Evolutionary conservation across 2,888 invertebrate genomes (phyloP).

Genomic region (Pinctada fucata): DNA sequence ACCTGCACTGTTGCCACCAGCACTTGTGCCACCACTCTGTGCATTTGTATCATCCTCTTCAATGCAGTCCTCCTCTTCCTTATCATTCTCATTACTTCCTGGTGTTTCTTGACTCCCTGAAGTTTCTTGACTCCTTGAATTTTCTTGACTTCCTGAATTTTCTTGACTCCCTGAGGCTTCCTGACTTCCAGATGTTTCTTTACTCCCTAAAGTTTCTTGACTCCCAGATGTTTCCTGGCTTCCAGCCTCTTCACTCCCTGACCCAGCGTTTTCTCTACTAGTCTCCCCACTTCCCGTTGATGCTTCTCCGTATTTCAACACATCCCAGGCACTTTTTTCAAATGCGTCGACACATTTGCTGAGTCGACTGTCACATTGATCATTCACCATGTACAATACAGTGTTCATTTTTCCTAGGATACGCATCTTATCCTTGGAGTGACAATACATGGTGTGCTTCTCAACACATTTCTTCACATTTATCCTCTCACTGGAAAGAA

Average conservation of each 20-base stretch:
- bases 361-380: neutral
- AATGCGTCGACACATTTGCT: neutral
- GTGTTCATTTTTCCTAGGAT: neutral
- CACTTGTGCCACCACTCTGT: neutral
- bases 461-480: neutral
- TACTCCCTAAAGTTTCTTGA: no score
- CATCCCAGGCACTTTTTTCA: neutral
- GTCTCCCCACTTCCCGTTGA: neutral
- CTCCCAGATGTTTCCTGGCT: neutral
- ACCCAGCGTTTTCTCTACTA: neutral
- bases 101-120: neutral
- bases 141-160: neutral
- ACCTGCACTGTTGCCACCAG: neutral
- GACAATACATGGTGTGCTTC: neutral
- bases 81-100: neutral
- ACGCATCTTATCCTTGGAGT: neutral
- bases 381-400: neutral
- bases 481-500: neutral
- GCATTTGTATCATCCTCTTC: neutral
- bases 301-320: conserved; percentile 1
- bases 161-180: neutral
- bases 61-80: neutral
- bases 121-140: neutral
- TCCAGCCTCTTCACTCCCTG: neutral
- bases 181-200: neutral